Evolutionary conservation across 92 coral and sea anemone species (phyloP).

Genomic region (Chrysogorgia sp.): DNA sequence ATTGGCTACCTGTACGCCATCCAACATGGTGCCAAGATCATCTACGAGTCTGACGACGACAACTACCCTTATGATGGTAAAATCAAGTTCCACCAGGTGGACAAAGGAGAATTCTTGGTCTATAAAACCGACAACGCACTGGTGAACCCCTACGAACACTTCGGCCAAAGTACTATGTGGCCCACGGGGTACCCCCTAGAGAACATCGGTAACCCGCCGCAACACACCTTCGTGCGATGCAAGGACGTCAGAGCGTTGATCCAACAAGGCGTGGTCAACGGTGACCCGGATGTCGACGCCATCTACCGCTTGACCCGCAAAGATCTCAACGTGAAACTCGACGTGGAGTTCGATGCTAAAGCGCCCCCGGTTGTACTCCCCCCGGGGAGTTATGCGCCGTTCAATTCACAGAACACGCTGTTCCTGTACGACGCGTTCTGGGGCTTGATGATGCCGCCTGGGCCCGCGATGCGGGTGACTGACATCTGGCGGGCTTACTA

Average conservation of each 20-base stretch:
- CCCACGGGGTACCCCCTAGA: slow-evolving; percentile 96
- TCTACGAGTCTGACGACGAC: slow-evolving; percentile 95
- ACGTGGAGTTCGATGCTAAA: slow-evolving; percentile 78
- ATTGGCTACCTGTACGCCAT: too few relatives aligned
- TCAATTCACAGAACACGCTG: slow-evolving; percentile 92
- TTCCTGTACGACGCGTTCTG: slow-evolving; percentile 78
- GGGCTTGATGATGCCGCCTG: slow-evolving; percentile 72
- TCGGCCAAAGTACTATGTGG: slow-evolving; percentile 97
- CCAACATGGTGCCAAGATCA: slow-evolving; percentile 92
- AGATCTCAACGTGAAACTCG: slow-evolving; percentile 71
- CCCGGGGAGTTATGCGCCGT: slow-evolving; percentile 82
- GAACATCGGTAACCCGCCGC: slow-evolving; percentile 75
- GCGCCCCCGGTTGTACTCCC: slow-evolving; percentile 79
- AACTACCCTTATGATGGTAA: slow-evolving; percentile 82
- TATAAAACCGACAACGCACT: slow-evolving; percentile 53
- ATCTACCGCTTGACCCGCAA: slow-evolving; percentile 85
- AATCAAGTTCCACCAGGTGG: slow-evolving; percentile 70
- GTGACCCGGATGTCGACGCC: slow-evolving; percentile 98
- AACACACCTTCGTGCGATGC: slow-evolving; percentile 76
- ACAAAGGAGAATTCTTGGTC: slow-evolving; percentile 72
- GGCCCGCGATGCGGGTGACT: slow-evolving; percentile 84
- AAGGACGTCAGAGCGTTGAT: slow-evolving; percentile 60
- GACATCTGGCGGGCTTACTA: slow-evolving; percentile 99
- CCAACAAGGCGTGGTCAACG: slow-evolving; percentile 97
- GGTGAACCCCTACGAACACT: slow-evolving; percentile 90